Base-by-base conservation (phyloP, 1,140 invertebrate species). In the Prorops nasuta region DNA sequence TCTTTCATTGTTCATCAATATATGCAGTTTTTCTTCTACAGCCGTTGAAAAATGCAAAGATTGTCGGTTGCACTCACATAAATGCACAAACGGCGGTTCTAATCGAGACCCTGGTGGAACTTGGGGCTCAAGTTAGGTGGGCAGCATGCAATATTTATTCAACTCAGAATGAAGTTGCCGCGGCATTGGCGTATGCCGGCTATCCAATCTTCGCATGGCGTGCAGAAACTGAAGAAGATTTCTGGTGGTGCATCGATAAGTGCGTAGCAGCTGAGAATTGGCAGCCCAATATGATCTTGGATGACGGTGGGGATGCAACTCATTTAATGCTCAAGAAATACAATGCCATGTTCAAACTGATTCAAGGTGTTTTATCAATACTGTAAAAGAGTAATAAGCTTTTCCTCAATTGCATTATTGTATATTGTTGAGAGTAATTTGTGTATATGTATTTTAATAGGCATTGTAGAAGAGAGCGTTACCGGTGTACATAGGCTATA, bases 231-330 rank as follows among this genome's bases (percentile, higher is more conserved):
- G 95, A 98, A 71, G 95, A 97, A 69, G 95, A 98, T 70, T 98
- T 98, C 78, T 98, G 96, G 96, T 98, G 95, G 95, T 96, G 94
- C 66, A 98, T 98, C 51, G 94, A 98, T 74, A 91, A 90, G 65
- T 94, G 91, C 74, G 88, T 98, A 20, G 89, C 90, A 53, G 86
- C 91, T 22, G 91, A 95, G 58, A 86, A 87, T 67, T 98, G 95
- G 96, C 91, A 96, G 64, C 94, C 96, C n/a, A 98, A 98, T 74
- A 95, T 98, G 93, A 98, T 98, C 61, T 74, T 98, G 40, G 96
- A 98, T 74, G 96, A 98, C 75, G 96, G 96, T 0, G 96, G 96
- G 2, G 96, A 98, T 80, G 92, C 94, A 14, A 98, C 95, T 0
- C 93, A 98, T 76, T 82, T 96, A 24, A 95, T 98, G 91, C 83